These are phyloP conservation scores for Pelusios castaneus DNA, from an alignment of 2,113 vertebrate species.

Conservation along the genomic window DNA sequence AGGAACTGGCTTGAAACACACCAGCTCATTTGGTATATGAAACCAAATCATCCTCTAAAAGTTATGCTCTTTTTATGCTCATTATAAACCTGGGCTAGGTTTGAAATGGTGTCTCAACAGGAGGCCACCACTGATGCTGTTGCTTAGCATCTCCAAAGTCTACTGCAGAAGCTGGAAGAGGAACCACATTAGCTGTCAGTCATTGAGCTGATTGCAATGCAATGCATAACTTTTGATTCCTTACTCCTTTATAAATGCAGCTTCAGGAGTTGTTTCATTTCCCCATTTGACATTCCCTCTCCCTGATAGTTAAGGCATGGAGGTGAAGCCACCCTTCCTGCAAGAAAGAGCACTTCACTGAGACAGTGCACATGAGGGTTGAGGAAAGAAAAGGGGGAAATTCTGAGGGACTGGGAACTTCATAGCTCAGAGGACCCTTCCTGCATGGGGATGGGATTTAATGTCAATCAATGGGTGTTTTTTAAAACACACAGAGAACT, in stretches of 20 bases:
- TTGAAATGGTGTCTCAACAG: not conserved
- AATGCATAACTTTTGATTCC: too few species aligned
- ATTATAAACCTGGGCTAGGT: not conserved
- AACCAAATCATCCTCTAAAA: not conserved
- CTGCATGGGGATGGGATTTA: not conserved
- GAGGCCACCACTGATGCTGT: not conserved
- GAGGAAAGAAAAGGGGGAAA: not conserved
- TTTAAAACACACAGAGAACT: not conserved
- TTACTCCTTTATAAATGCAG: not conserved
- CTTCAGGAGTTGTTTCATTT: not conserved
- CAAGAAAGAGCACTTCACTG: not conserved
- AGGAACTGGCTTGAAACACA: not conserved
- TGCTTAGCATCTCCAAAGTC: not conserved
- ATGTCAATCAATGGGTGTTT: not conserved
- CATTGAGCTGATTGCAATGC: too few species aligned
- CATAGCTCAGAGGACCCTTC: not conserved
- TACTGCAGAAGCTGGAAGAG: not conserved
- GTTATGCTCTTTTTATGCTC: not conserved
- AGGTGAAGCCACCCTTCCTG: accelerated
- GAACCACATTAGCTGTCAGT: too few species aligned
- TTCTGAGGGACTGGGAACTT: not conserved
- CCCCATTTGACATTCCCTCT: accelerated
- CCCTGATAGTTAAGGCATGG: not conserved
- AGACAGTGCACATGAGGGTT: not conserved
- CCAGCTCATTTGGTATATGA: not conserved